phyloP scores from a whole-genome alignment of 2,797 vertebrate species.

The Tenualosa thibaudeaui region DNA sequence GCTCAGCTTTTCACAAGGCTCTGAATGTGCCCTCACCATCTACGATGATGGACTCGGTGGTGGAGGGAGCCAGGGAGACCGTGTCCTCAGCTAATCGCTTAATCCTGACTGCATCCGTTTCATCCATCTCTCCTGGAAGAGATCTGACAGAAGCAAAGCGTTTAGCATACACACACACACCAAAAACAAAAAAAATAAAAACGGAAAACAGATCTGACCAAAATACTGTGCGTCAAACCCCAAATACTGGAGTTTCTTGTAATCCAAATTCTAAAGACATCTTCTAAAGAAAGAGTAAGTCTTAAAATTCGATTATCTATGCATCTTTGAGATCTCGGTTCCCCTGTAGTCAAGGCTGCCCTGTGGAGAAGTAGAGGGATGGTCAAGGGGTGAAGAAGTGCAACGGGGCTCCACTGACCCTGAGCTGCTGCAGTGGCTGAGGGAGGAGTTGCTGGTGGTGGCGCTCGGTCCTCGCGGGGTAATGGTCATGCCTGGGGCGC shows the following conservation, averaged over 20 bases:
- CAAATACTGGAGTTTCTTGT: neutral
- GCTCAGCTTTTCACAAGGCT: neutral
- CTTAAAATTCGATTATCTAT: neutral
- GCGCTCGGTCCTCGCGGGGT: constrained; percentile 73
- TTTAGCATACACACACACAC: neutral
- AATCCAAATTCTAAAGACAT: neutral
- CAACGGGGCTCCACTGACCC: constrained; percentile 74
- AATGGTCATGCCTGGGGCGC: constrained; percentile 89
- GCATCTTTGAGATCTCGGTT: neutral
- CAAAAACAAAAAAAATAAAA: neutral
- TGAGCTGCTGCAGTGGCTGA: constrained; percentile 70
- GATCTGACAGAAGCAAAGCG: constrained; percentile 70
- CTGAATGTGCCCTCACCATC: constrained; percentile 79
- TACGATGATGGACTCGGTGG: constrained; percentile 82
- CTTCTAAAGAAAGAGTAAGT: too few relatives aligned
- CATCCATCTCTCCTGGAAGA: constrained; percentile 91
- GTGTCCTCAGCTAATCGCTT: constrained; percentile 84
- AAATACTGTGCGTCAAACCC: neutral
- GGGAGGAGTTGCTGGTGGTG: constrained; percentile 51
- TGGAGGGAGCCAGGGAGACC: constrained; percentile 81
- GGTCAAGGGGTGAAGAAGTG: neutral
- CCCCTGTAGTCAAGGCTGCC: neutral
- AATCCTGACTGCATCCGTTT: constrained; percentile 80
- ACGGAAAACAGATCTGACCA: neutral
- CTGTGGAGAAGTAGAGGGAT: neutral